A percentile compares a stretch with the other conserved stretches of the same genome.
These are phyloP conservation scores for Asobara japonica DNA, from an alignment of 1,140 invertebrate species.

Conservation along the genomic window DNA sequence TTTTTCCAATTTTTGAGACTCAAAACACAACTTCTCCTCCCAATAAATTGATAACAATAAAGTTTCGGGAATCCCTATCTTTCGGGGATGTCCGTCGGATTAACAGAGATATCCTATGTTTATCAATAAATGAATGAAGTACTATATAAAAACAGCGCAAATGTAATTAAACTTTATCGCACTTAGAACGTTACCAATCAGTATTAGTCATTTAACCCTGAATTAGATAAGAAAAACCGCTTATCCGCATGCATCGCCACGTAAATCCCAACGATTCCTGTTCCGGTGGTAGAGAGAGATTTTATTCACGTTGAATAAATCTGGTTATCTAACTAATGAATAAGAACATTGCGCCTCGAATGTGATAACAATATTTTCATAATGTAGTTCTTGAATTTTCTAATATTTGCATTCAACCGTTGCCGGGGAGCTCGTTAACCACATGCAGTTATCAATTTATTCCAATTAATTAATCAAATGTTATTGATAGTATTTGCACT, in stretches of 20 bases:
- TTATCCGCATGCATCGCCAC: neutral
- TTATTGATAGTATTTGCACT: neutral
- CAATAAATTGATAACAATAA: too few relatives aligned
- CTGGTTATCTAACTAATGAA: neutral
- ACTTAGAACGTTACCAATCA: neutral
- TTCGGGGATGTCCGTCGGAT: too few relatives aligned
- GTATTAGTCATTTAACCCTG: neutral
- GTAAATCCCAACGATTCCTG: neutral
- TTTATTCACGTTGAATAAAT: neutral
- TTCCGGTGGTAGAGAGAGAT: neutral
- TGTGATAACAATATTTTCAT: neutral
- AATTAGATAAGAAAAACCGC: conserved; percentile 8
- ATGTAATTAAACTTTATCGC: neutral
- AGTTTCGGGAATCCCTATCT: too few relatives aligned
- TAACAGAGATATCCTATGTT: too few relatives aligned
- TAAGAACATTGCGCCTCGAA: neutral
- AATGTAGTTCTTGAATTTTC: neutral
- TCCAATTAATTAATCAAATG: neutral
- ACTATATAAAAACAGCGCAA: neutral
- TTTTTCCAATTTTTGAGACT: too few relatives aligned
- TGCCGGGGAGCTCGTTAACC: neutral
- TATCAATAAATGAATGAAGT: neutral
- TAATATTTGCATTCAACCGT: neutral
- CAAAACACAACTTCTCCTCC: too few relatives aligned
- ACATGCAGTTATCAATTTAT: neutral